These are phyloP conservation scores for Dicyrtoma fusca DNA, from an alignment of 2,888 invertebrate genomes.

Conservation along the genomic window DNA sequence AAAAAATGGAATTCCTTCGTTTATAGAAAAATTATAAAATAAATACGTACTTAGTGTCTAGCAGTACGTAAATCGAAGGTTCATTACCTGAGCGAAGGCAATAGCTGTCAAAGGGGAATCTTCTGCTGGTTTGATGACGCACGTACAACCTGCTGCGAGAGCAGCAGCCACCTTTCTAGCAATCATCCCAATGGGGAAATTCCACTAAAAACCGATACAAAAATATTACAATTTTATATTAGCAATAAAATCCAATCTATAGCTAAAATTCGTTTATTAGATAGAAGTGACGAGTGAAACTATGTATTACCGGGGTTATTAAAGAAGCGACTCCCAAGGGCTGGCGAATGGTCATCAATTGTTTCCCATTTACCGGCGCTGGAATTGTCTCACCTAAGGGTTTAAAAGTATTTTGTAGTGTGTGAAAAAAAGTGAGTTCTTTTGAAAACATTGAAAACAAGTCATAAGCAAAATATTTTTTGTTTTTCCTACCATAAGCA, in stretches of 20 bases:
- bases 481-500: constrained; percentile 65
- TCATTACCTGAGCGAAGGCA: constrained; percentile 75
- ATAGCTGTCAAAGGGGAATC: constrained; percentile 94
- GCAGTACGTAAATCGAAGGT: constrained; percentile 50
- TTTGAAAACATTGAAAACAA: no score
- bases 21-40: no score
- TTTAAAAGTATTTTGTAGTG: no score
- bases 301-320: constrained; percentile 79
- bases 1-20: no score
- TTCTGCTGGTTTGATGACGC: constrained; percentile 91
- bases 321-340: constrained; percentile 93
- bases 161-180: constrained; percentile 94
- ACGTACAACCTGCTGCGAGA: constrained; percentile 92
- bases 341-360: constrained; percentile 75
- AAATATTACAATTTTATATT: no score
- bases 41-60: no score
- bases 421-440: no score
- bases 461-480: no score
- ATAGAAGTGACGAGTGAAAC: no score
- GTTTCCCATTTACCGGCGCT: constrained; percentile 73
- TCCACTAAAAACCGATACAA: constrained; percentile 65
- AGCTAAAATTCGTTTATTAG: no score
- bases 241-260: no score
- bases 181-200: constrained; percentile 96
- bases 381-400: constrained; percentile 68